phyloP scores from a whole-genome alignment of 2,113 vertebrate genomes.

The Siniperca knerii region DNA sequence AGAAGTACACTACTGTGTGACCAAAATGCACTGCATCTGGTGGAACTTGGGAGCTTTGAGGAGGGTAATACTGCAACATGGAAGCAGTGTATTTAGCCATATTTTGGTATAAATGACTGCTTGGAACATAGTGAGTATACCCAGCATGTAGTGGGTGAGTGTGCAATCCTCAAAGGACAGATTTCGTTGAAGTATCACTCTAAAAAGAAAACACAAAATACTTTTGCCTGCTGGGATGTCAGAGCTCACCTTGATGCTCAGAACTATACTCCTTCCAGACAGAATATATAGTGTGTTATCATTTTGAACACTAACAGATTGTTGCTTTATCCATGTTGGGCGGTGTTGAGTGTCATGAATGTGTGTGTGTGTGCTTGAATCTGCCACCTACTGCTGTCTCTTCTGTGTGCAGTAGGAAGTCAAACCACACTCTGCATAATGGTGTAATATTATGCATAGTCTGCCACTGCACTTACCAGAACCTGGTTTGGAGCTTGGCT shows the following conservation, averaged over 20 bases:
- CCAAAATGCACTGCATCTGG: neutral
- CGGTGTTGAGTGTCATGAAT: neutral
- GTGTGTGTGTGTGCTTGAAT: slow-evolving; percentile 14
- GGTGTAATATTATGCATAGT: slow-evolving; percentile 35
- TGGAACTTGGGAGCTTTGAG: neutral
- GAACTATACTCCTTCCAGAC: neutral
- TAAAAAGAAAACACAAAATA: neutral
- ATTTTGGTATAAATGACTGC: neutral
- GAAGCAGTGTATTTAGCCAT: no score
- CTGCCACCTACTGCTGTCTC: neutral
- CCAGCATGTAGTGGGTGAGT: neutral
- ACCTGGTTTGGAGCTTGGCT: neutral
- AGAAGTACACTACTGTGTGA: neutral
- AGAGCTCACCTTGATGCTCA: neutral
- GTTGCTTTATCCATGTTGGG: slow-evolving; percentile 3
- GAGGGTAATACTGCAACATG: neutral
- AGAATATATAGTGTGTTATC: neutral
- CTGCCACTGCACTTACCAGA: slow-evolving; percentile 23
- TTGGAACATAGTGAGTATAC: neutral
- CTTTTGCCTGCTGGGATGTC: neutral
- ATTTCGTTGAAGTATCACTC: neutral
- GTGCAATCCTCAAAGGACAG: neutral
- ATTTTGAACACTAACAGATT: slow-evolving; percentile 8
- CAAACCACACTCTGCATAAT: slow-evolving; percentile 23
- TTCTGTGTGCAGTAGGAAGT: slow-evolving; percentile 4